Evolutionary conservation across 2,797 vertebrate genomes (phyloP).

Genomic region (Aselliscus stoliczkanus): DNA sequence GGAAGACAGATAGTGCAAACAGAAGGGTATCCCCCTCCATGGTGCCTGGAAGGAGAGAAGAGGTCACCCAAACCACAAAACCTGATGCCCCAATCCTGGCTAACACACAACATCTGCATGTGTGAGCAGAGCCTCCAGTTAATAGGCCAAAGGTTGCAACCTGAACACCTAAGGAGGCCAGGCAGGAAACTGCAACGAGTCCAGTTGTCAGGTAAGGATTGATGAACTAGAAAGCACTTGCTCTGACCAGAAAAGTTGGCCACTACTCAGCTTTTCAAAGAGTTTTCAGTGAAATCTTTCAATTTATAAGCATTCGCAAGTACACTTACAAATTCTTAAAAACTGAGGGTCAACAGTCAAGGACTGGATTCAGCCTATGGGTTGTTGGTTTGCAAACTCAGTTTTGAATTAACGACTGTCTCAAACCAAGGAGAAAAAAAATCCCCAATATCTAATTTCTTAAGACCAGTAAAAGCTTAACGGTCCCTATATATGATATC

Average conservation of each 20-base stretch:
- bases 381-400: background rate
- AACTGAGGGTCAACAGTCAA: background rate
- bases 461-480: background rate
- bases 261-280: background rate
- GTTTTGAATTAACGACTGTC: background rate
- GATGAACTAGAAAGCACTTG: background rate
- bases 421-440: background rate
- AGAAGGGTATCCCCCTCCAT: background rate
- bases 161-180: background rate
- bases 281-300: background rate
- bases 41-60: background rate
- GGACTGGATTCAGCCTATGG: background rate
- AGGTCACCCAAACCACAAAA: conserved; percentile 4
- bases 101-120: background rate
- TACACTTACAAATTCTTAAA: background rate
- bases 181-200: background rate
- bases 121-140: background rate
- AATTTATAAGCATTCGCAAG: background rate
- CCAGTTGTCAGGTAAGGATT: background rate
- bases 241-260: background rate
- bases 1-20: background rate
- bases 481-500: background rate
- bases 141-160: background rate
- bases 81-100: background rate
- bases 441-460: background rate